Evolutionary conservation across 2,888 invertebrate species (phyloP).

Genomic region (Pheosia gnoma): DNA sequence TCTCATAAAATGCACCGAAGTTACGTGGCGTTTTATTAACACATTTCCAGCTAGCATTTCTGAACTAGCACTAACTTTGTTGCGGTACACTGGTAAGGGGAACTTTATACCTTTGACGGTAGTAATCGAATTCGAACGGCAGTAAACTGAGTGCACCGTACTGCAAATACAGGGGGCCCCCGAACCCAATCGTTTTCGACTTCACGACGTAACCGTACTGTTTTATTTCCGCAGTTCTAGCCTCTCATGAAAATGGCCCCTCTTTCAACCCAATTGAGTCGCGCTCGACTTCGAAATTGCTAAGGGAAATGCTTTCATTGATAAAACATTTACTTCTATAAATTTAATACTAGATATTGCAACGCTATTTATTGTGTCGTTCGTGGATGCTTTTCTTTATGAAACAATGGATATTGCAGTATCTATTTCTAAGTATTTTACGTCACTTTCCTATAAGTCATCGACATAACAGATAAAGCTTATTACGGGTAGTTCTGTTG

Average conservation of each 20-base stretch:
- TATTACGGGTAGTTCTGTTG: too few relatives aligned
- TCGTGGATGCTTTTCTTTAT: too few relatives aligned
- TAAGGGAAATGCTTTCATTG: slow-evolving; percentile 23
- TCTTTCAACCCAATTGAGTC: slow-evolving; percentile 30
- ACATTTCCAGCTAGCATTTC: slow-evolving; percentile 46
- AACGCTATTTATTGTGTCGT: too few relatives aligned
- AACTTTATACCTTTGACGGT: slow-evolving; percentile 51
- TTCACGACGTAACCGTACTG: slow-evolving; percentile 22
- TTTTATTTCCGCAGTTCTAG: slow-evolving; percentile 36
- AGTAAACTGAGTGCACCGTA: slow-evolving; percentile 42
- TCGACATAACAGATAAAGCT: too few relatives aligned
- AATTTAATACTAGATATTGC: slow-evolving; percentile 11
- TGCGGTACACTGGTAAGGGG: slow-evolving; percentile 43
- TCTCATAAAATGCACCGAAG: slow-evolving; percentile 34
- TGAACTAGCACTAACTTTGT: slow-evolving; percentile 51
- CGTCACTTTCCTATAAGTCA: too few relatives aligned
- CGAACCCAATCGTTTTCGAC: slow-evolving; percentile 35
- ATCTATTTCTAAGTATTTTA: too few relatives aligned
- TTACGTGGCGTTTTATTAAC: slow-evolving; percentile 46
- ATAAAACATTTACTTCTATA: slow-evolving; percentile 23
- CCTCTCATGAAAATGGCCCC: slow-evolving; percentile 32
- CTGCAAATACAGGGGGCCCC: slow-evolving; percentile 33
- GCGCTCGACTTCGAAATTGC: slow-evolving; percentile 18
- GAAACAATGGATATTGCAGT: too few relatives aligned
- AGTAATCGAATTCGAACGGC: slow-evolving; percentile 52